Evolutionary conservation across 2,797 vertebrate genomes (phyloP).

Genomic region (Anabas testudineus): DNA sequence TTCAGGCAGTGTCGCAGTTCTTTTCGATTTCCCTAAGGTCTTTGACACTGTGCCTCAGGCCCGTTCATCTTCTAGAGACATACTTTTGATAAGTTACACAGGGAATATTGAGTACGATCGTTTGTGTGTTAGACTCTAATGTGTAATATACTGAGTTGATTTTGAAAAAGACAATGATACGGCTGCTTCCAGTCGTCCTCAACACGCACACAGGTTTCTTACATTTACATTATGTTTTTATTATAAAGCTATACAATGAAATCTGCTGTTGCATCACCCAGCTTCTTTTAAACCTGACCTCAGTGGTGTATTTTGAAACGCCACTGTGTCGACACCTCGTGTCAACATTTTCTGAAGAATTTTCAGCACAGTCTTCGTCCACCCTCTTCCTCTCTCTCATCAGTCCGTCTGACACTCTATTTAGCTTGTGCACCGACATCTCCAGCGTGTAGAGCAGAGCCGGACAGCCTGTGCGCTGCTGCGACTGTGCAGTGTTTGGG

Average conservation of each 20-base stretch:
- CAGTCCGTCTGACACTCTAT: neutral
- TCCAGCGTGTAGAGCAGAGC: neutral
- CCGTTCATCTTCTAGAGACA: too few relatives aligned
- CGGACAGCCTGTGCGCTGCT: conserved; percentile 1
- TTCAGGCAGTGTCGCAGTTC: too few relatives aligned
- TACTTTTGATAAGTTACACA: too few relatives aligned
- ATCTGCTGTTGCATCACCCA: conserved; percentile 38
- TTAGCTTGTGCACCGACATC: neutral
- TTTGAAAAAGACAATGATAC: too few relatives aligned
- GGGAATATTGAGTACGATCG: too few relatives aligned
- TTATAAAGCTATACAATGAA: neutral
- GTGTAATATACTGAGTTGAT: too few relatives aligned
- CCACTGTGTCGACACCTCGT: conserved; percentile 56
- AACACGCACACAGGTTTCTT: neutral
- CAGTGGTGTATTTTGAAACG: conserved; percentile 58
- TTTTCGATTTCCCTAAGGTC: too few relatives aligned
- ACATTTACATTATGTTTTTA: neutral
- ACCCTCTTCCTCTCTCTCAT: conserved; percentile 41
- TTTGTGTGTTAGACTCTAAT: too few relatives aligned
- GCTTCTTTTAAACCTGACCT: conserved; percentile 41
- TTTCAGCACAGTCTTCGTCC: conserved; percentile 49
- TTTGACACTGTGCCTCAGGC: too few relatives aligned
- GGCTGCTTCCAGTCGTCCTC: neutral
- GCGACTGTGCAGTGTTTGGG: conserved; percentile 19
- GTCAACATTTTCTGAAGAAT: conserved; percentile 71